Evolutionary conservation across 2,888 invertebrate species (phyloP).

Genomic region (Scaptodrosophila latifasciaeformis): DNA sequence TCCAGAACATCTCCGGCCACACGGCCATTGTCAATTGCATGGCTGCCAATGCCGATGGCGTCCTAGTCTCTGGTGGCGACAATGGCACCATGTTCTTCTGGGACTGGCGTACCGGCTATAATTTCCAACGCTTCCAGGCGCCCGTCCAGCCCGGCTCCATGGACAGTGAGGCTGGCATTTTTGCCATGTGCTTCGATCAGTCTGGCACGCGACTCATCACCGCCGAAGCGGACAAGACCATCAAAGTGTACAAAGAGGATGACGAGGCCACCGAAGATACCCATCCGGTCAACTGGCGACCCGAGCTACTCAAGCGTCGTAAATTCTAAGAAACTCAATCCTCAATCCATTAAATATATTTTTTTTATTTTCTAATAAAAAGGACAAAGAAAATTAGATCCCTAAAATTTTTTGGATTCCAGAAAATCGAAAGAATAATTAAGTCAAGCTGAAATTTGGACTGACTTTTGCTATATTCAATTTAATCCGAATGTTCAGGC

Average conservation of each 20-base stretch:
- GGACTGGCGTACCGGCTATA: constrained; percentile 99
- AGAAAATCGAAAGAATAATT: too few species aligned
- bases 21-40: constrained; percentile 98
- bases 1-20: constrained; percentile 97
- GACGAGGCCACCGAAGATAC: constrained; percentile 96
- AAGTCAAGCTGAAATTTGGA: too few species aligned
- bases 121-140: constrained; percentile 95
- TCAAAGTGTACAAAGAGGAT: constrained; percentile 99
- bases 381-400: too few species aligned
- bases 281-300: constrained; percentile 98
- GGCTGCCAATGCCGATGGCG: constrained; percentile 95
- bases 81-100: constrained; percentile 98
- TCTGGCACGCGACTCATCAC: constrained; percentile 96
- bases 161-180: constrained; percentile 99
- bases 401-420: too few species aligned
- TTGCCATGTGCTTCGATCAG: constrained; percentile 95
- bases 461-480: too few species aligned
- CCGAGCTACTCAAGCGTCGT: constrained; percentile 94
- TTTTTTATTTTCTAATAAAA: too few species aligned
- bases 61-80: constrained; percentile 97
- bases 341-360: too few species aligned
- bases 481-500: too few species aligned
- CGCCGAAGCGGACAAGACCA: constrained; percentile 98
- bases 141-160: constrained; percentile 99
- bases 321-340: constrained; percentile 92